phyloP scores from a whole-genome alignment of 2,888 invertebrate genomes.

The Drosophila meridionalis region DNA sequence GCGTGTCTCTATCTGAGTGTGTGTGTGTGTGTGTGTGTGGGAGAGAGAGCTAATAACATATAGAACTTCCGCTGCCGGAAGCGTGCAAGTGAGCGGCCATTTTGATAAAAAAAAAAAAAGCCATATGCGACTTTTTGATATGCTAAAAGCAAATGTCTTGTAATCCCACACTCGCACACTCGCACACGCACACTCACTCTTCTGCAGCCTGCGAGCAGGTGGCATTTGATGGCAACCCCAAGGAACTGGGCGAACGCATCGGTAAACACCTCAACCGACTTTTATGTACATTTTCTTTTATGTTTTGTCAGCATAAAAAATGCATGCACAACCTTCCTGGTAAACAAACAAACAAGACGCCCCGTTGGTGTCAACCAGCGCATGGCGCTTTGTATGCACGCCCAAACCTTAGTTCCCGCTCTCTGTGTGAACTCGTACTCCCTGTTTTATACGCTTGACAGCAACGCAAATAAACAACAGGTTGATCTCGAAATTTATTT shows the following conservation, averaged over 20 bases:
- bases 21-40: neutral
- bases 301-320: constrained; percentile 76
- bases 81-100: constrained; percentile 72
- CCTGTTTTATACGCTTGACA: constrained; percentile 50
- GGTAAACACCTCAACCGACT: constrained; percentile 74
- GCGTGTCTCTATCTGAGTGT: constrained; percentile 12
- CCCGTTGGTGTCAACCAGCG: constrained; percentile 58
- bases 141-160: constrained; percentile 60
- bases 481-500: constrained; percentile 64
- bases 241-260: constrained; percentile 69
- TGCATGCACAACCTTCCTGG: constrained; percentile 68
- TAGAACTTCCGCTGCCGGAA: constrained; percentile 72
- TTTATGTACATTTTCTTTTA: constrained; percentile 74
- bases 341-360: constrained; percentile 69
- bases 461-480: constrained; percentile 59
- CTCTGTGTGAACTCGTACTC: neutral
- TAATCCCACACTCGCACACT: constrained; percentile 3
- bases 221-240: constrained; percentile 25
- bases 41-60: constrained; percentile 67
- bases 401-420: neutral
- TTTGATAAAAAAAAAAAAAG: constrained; percentile 34
- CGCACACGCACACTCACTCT: neutral
- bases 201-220: constrained; percentile 26
- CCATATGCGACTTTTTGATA: constrained; percentile 53
- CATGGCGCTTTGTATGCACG: constrained; percentile 33